phyloP scores from a whole-genome alignment of 2,113 vertebrate species.

The Budorcas taxicolor region DNA sequence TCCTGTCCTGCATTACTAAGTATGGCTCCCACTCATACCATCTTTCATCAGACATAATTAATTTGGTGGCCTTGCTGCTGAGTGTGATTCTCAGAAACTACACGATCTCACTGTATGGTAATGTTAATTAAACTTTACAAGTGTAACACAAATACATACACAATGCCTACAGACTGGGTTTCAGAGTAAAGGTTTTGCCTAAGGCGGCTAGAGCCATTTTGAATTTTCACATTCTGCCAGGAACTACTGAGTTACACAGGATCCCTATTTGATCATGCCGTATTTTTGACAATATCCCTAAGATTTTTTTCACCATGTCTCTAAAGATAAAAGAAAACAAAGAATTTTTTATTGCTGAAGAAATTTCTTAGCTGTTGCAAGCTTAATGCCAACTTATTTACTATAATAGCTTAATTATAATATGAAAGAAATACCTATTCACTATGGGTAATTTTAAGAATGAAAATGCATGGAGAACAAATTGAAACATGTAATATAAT shows the following conservation, averaged over 20 bases:
- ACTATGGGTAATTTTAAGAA: background rate
- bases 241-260: background rate
- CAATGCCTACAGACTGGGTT: background rate
- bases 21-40: background rate
- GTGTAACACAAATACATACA: background rate
- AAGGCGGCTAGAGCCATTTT: background rate
- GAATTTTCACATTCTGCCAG: background rate
- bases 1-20: background rate
- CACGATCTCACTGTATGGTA: background rate
- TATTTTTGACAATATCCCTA: background rate
- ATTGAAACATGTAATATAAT: background rate
- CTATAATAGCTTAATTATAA: background rate
- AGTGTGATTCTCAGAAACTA: background rate
- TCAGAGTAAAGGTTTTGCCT: background rate
- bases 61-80: background rate
- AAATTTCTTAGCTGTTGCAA: background rate
- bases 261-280: background rate
- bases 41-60: background rate
- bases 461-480: background rate
- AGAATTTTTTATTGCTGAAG: background rate
- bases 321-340: background rate
- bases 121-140: background rate
- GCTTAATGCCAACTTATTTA: background rate
- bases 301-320: background rate
- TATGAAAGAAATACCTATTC: background rate